Base-by-base conservation (phyloP, 2,113 vertebrate genomes). In the Hippocampus abdominalis region DNA sequence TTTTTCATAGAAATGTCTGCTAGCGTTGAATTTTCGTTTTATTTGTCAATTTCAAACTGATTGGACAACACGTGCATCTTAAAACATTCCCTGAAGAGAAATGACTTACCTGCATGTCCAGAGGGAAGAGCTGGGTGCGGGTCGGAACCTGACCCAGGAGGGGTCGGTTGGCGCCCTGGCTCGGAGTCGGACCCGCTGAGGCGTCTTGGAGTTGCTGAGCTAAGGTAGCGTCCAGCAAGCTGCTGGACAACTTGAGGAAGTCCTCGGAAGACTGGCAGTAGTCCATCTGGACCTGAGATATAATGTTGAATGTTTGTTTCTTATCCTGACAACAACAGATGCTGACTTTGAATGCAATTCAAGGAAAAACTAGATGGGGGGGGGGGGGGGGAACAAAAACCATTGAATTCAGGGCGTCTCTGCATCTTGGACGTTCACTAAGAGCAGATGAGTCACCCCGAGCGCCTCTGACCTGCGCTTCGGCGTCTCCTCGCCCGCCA, bases 261-360 rank as follows among this genome's bases (percentile, higher is more conserved):
- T 94, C 93, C 36, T 93, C 92, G 3, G 93, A 93, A 4, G 94
- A 93, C 51, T 93, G 92, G 81, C 94, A 94, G 87, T 91, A 94
- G 77, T 94, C 92, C 70, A 90, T 89, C 85, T 94, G 73, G 20
- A 60, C 21, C 63, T 32, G 13, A 12, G 3, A 44, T 2, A 11
- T 20, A 62, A 49, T 49, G 46, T 49, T 49, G 6, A 18, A 18
- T 5, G 16, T 49, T 16, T 2, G 46, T 36, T 36, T 36, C 32
- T 36, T 36, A 36, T 36, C 20, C 1, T 20, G 42, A 44, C 12
- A 13, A 13, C 13, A 13, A 12, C 42, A 44, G 42, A 44, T 36
- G 32, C 4, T 36, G 32, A 36, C 32, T 36, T 36, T 36, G 5
- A 36, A 6, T 36, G 32, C 5, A 36, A 36, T 6, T 36, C 32